Evolutionary conservation across 2,113 vertebrate species (phyloP), one percentile per base, ranked within the genome.

Genomic region (Pungitius pungitius): DNA sequence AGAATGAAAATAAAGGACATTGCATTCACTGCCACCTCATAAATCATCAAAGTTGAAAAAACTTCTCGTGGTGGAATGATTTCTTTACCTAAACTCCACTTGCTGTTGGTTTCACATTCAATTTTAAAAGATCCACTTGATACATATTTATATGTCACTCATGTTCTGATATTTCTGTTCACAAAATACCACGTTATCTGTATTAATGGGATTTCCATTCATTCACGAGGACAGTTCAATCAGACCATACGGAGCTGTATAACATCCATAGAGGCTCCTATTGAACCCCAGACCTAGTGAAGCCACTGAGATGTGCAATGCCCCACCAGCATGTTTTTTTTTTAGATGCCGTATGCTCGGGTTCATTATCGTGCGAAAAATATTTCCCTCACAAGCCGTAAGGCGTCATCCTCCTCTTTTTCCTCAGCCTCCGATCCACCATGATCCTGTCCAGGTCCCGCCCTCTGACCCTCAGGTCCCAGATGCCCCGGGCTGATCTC

Each of bases 301-400:
- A 26, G 12, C 8, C 9, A 27, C 3, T 7, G 54, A 47, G 58
- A 27, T 18, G 56, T 35, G 33, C 33, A 35, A 35, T 58, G 9
- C 35, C 18, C 11, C 18, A 58, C 17, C 4, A 6, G 18, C 17
- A 62, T 27, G 4, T 12, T 20, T 1, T 51, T 20, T 1, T 51
- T 52, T 17, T 17, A 18, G 3, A 26, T 66, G 20, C 30, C 15
- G 27, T 22, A 18, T 30, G 4, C 47, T 27, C 9, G n/a, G 17
- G 35, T 54, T 52, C 8, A 62, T 68, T 3, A 37, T 92, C 75
- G 85, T 33, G 68, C 85, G 49, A 93, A 93, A 71, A 93, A 93
- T 1, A 93, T 92, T 58, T 93, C 90, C 56, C 83, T 80, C 17
- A 93, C 90, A 62, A 93, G 83, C 12, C 27, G 62, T 3, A 93